Percentiles rank a stretch among this genome's conserved stretches.
Evolutionary conservation across 2,888 invertebrate species (phyloP).

Genomic region (Aspidapion aeneum): DNA sequence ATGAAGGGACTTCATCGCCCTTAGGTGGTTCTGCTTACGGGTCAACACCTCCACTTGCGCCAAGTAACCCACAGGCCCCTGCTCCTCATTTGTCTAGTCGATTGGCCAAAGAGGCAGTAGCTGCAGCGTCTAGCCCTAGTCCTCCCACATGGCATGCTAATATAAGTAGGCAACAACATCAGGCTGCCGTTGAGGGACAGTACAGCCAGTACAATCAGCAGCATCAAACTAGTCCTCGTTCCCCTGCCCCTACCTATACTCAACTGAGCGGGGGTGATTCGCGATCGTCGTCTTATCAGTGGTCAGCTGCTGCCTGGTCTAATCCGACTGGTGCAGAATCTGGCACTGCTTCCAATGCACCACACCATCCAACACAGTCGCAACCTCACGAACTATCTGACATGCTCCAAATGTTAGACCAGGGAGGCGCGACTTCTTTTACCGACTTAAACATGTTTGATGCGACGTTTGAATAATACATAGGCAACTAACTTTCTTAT

Average conservation of each 20-base stretch:
- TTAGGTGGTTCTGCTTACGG: constrained; percentile 54
- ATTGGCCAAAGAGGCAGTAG: not conserved
- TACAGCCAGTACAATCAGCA: constrained; percentile 56
- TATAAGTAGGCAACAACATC: constrained; percentile 16
- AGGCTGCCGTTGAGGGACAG: constrained; percentile 47
- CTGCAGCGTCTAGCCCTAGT: not conserved
- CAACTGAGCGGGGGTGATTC: constrained; percentile 65
- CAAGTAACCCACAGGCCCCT: not conserved
- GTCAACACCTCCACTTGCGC: constrained; percentile 48
- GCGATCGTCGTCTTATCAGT: constrained; percentile 40
- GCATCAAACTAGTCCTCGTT: constrained; percentile 70
- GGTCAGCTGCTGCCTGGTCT: constrained; percentile 40
- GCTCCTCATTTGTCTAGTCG: no score
- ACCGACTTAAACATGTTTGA: constrained; percentile 92
- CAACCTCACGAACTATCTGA: constrained; percentile 82
- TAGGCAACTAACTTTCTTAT: no score
- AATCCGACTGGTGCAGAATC: constrained; percentile 39
- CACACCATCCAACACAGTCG: constrained; percentile 60
- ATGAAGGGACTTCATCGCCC: constrained; percentile 75
- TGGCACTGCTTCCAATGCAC: constrained; percentile 50
- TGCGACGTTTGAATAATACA: constrained; percentile 66
- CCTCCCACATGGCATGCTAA: not conserved
- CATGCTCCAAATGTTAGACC: constrained; percentile 91
- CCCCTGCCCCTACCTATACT: constrained; percentile 83
- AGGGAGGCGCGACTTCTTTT: constrained; percentile 68